Base-by-base conservation (phyloP, 2,888 invertebrate species). In the Leistus spinibarbis region DNA sequence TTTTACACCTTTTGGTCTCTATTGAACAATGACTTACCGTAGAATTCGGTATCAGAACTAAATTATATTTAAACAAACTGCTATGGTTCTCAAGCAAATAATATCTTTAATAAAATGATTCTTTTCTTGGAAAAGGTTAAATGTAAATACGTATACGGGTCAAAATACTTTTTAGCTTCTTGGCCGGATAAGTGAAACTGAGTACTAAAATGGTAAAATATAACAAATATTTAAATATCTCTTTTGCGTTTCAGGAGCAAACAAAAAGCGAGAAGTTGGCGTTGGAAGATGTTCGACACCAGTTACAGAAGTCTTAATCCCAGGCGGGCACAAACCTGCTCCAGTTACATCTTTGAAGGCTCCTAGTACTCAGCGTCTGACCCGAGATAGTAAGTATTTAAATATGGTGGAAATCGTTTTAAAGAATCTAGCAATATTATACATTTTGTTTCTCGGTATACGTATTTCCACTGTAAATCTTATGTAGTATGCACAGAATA, bases 201-300 rank as follows among this genome's bases (percentile, higher is more conserved):
- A 9, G 7, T 53, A 7, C 9, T 10, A 53, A 53, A 53, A 56
- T 56, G 3, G 3, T 56, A 56, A 56, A 16, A 56, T 56, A 56
- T 5, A 16, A 56, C 17, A 56, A 17, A 19, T 57, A 53, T 64
- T 27, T 65, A n/a, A 40, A 40, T 7, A 40, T 40, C 7, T 10
- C 54, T 23, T 54, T 77, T 77, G 79, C 81, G 79, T 83, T 83
- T 16, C 80, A 85, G 85, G 83, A 65, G 81, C 83, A 67, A 76
- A 80, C 24, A 82, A 84, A 79, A 81, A 84, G 79, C 78, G 79
- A 79, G 81, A 81, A 75, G 83, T 81, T 76, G 82, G 82, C 20
- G 82, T 83, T 63, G 75, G 74, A 74, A 57, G 69, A 65, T 70
- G 76, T 66, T 16, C 69, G 10, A 60, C 70, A 22, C 76, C 76